Evolutionary conservation across 2,888 invertebrate genomes (phyloP).

Genomic region (Syritta pipiens): DNA sequence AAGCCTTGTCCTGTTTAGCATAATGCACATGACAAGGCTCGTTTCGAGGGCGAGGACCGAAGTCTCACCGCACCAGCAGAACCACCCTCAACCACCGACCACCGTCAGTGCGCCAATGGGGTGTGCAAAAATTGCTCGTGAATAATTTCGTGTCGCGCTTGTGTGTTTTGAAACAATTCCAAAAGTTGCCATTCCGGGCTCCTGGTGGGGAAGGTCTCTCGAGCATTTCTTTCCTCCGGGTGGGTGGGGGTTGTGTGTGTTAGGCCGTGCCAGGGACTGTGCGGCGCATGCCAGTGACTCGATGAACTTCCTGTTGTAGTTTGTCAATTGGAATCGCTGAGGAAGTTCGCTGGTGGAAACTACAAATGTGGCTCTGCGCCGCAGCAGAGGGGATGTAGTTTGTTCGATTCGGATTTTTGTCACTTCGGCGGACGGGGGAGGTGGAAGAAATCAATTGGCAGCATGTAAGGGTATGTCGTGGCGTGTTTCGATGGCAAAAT

Average conservation of each 20-base stretch:
- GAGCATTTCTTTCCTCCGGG: too few relatives aligned
- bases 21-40: constrained; percentile 60
- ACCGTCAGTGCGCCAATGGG: too few relatives aligned
- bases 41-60: neutral
- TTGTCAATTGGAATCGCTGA: constrained; percentile 57
- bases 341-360: constrained; percentile 38
- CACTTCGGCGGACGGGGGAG: constrained; percentile 21
- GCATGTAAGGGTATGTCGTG: constrained; percentile 32
- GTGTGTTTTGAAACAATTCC: constrained; percentile 62
- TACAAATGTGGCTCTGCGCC: constrained; percentile 21
- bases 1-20: constrained; percentile 61
- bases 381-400: neutral
- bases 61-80: constrained; percentile 10
- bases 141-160: constrained; percentile 64
- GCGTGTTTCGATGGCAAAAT: constrained; percentile 5
- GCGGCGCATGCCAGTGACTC: constrained; percentile 37
- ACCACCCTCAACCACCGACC: too few relatives aligned
- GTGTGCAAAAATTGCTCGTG: constrained; percentile 65
- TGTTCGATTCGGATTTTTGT: constrained; percentile 43
- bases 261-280: too few relatives aligned
- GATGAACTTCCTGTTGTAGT: constrained; percentile 63
- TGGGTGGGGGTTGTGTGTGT: constrained; percentile 19
- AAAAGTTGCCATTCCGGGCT: constrained; percentile 16
- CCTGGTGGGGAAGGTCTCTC: constrained; percentile 9
- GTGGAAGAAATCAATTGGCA: constrained; percentile 43